These are phyloP conservation scores for Mystacides longicornis DNA, from an alignment of 2,888 invertebrate species.

Conservation along the genomic window DNA sequence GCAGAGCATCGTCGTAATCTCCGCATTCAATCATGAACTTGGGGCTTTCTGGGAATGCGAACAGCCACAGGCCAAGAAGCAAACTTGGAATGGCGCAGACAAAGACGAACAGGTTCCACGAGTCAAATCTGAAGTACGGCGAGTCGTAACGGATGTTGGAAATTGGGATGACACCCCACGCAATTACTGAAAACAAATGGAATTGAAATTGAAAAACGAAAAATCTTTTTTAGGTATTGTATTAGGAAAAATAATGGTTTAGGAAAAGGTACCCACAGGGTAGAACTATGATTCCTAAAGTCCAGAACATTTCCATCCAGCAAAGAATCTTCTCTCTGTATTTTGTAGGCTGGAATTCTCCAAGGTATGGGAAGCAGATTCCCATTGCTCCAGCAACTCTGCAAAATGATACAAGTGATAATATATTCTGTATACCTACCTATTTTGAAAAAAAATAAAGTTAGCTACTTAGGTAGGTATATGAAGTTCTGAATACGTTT, in stretches of 20 bases:
- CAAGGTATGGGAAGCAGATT: slow-evolving; percentile 73
- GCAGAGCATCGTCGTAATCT: slow-evolving; percentile 66
- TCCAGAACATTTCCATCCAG: slow-evolving; percentile 85
- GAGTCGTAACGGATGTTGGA: slow-evolving; percentile 52
- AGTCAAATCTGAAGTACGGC: slow-evolving; percentile 59
- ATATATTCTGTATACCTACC: too few relatives aligned
- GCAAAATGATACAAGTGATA: too few relatives aligned
- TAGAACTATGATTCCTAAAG: slow-evolving; percentile 64
- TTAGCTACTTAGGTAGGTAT: too few relatives aligned
- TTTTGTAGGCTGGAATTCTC: slow-evolving; percentile 74
- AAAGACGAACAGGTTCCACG: slow-evolving; percentile 76
- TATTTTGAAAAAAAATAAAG: too few relatives aligned
- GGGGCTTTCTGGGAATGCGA: slow-evolving; percentile 73
- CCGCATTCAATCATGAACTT: slow-evolving; percentile 76
- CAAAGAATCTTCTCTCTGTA: slow-evolving; percentile 73
- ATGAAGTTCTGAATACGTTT: too few relatives aligned
- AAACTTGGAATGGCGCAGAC: slow-evolving; percentile 66
- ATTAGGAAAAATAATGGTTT: neutral
- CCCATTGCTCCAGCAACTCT: slow-evolving; percentile 79
- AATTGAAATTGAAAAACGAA: neutral
- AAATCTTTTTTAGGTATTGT: neutral
- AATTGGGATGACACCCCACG: slow-evolving; percentile 71
- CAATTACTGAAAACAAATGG: slow-evolving; percentile 50
- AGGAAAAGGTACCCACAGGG: slow-evolving; percentile 53
- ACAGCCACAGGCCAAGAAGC: slow-evolving; percentile 60